Evolutionary conservation across 2,888 invertebrate species (phyloP).

Genomic region (Sisyra nigra): DNA sequence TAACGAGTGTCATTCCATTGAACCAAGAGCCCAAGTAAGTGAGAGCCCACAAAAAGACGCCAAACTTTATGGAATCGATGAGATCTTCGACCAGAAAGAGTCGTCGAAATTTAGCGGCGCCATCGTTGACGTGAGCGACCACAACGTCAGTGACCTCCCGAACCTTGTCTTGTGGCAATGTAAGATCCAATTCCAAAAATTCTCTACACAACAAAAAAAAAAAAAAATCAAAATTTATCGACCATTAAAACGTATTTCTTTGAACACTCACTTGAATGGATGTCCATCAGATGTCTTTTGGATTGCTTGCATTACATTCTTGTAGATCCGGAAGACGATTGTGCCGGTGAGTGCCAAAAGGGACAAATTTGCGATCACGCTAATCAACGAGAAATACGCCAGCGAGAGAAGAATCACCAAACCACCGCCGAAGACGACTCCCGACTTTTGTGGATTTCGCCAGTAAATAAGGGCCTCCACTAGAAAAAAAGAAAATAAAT

Average conservation of each 20-base stretch:
- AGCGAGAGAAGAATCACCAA: constrained; percentile 82
- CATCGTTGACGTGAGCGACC: constrained; percentile 75
- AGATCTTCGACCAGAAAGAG: constrained; percentile 94
- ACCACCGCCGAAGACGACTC: constrained; percentile 80
- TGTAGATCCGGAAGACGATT: constrained; percentile 90
- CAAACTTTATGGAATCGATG: constrained; percentile 92
- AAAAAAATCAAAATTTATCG: constrained; percentile 1
- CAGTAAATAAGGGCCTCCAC: constrained; percentile 96
- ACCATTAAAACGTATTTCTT: background rate
- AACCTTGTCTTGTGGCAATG: constrained; percentile 81
- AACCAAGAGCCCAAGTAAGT: constrained; percentile 98
- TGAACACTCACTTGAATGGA: constrained; percentile 77
- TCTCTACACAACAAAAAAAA: constrained; percentile 34
- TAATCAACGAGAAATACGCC: constrained; percentile 89
- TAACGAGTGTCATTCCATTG: constrained; percentile 96
- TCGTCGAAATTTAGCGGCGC: constrained; percentile 67
- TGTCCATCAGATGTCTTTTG: constrained; percentile 95
- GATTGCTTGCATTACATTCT: constrained; percentile 84
- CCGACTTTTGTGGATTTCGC: constrained; percentile 91
- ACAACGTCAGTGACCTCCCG: constrained; percentile 74
- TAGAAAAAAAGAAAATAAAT: constrained; percentile 31
- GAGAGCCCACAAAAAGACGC: constrained; percentile 85
- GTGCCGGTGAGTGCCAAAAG: constrained; percentile 74
- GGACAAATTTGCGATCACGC: constrained; percentile 85
- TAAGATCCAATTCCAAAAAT: constrained; percentile 74